These are phyloP conservation scores for Metridium senile DNA, from an alignment of 92 coral and sea anemone genomes.

Conservation along the genomic window DNA sequence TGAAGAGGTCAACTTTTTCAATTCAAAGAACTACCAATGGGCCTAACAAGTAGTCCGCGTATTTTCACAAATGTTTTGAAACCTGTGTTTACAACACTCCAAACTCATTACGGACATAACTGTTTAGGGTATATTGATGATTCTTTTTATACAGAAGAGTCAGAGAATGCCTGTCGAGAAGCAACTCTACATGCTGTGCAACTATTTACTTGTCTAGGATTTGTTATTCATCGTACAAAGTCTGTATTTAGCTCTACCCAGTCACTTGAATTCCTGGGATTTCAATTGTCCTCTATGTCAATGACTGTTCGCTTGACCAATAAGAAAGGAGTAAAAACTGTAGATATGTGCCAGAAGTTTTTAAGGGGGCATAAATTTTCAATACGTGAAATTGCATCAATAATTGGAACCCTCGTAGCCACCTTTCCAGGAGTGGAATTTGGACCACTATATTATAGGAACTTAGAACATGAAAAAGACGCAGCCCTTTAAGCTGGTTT, in stretches of 20 bases:
- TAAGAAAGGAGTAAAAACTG: background rate
- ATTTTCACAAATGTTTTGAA: constrained; percentile 56
- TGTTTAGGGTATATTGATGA: constrained; percentile 62
- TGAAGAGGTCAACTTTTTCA: constrained; percentile 35
- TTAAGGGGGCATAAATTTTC: background rate
- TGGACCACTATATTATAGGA: constrained; percentile 41
- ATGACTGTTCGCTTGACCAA: background rate
- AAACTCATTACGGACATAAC: constrained; percentile 43
- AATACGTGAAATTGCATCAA: constrained; percentile 5
- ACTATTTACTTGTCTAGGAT: constrained; percentile 30
- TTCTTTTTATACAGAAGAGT: constrained; percentile 45
- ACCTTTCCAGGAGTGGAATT: constrained; percentile 54
- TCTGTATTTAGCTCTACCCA: constrained; percentile 41
- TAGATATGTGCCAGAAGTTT: background rate
- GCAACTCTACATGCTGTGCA: constrained; percentile 15
- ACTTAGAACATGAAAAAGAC: constrained; percentile 44
- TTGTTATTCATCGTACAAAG: constrained; percentile 31
- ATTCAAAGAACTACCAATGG: constrained; percentile 49
- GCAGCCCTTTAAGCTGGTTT: constrained; percentile 17
- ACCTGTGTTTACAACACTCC: constrained; percentile 55
- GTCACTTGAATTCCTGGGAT: constrained; percentile 34
- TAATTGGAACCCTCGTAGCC: constrained; percentile 41
- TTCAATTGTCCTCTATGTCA: background rate
- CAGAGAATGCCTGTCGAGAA: constrained; percentile 10
- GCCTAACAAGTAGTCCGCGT: constrained; percentile 53